Evolutionary conservation across 2,888 invertebrate genomes (phyloP).

Genomic region (Anthoptus insignis): DNA sequence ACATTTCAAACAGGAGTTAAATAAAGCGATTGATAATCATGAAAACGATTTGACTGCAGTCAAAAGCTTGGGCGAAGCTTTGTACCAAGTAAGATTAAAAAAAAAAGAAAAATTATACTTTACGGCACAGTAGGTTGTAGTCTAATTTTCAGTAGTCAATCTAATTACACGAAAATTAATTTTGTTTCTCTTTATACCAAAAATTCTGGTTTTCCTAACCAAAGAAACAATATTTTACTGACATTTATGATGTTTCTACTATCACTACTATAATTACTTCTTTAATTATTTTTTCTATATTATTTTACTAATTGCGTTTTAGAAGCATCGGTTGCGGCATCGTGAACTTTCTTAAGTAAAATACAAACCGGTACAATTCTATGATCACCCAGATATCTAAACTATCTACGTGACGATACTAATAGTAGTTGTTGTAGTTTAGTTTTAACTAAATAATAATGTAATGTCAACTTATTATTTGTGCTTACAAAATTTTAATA

Average conservation of each 20-base stretch:
- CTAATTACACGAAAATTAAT: conserved; percentile 68
- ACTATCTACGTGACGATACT: conserved; percentile 58
- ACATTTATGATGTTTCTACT: conserved; percentile 44
- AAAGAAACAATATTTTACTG: conserved; percentile 10
- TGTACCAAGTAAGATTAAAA: conserved; percentile 93
- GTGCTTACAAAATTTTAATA: not conserved
- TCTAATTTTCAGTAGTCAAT: conserved; percentile 81
- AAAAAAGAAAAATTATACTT: conserved; percentile 54
- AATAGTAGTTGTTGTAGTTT: conserved; percentile 81
- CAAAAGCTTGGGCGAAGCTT: conserved; percentile 91
- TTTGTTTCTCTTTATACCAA: conserved; percentile 25
- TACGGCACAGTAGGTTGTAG: conserved; percentile 73
- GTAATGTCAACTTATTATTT: not conserved
- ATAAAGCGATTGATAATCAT: conserved; percentile 91
- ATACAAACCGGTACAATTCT: conserved; percentile 19
- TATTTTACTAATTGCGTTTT: conserved; percentile 47
- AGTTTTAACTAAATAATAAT: conserved; percentile 59
- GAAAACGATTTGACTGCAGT: conserved; percentile 91
- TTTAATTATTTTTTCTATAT: conserved; percentile 50
- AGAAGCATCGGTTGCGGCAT: conserved; percentile 51
- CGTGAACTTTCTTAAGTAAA: not conserved
- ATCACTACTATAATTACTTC: no score
- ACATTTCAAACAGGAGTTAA: conserved; percentile 90
- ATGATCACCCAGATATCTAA: no score
- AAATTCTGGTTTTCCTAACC: conserved; percentile 11